phyloP scores from a whole-genome alignment of 2,888 invertebrate genomes.

The Campoplex nolae region DNA sequence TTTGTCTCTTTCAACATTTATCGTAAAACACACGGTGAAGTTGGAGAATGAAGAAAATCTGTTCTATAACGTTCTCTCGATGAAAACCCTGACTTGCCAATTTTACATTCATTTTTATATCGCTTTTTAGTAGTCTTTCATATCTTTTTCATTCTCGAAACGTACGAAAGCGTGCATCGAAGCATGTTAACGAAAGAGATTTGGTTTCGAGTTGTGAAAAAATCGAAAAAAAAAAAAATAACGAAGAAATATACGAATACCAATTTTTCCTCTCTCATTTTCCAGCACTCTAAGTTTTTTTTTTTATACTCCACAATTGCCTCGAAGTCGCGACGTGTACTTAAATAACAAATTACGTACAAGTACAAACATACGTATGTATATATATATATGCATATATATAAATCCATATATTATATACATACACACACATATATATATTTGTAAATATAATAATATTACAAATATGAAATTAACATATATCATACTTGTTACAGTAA shows the following conservation, averaged over 20 bases:
- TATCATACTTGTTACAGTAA: neutral
- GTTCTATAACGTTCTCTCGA: conserved; percentile 27
- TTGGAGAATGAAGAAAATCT: conserved; percentile 32
- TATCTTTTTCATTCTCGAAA: conserved; percentile 3
- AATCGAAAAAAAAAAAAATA: neutral
- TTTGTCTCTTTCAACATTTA: conserved; percentile 14
- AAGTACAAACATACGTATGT: conserved; percentile 18
- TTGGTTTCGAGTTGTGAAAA: conserved; percentile 6
- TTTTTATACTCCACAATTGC: conserved; percentile 53
- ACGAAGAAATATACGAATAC: neutral
- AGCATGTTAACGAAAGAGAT: neutral
- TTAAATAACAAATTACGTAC: conserved; percentile 14
- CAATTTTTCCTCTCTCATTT: neutral
- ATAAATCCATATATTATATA: neutral
- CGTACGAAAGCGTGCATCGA: conserved; percentile 49
- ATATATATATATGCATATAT: neutral
- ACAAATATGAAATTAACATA: neutral
- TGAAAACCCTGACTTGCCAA: conserved; percentile 63
- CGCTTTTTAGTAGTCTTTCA: neutral
- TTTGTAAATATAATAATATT: neutral
- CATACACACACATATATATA: neutral
- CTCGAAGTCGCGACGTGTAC: conserved; percentile 43
- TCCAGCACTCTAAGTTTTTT: conserved; percentile 2
- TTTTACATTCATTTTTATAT: conserved; percentile 39
- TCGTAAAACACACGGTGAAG: neutral